Percentiles rank a stretch among this genome's conserved stretches.
Conservation (phyloP, 2,888 invertebrate species). For the Papilio demoleus region DNA sequence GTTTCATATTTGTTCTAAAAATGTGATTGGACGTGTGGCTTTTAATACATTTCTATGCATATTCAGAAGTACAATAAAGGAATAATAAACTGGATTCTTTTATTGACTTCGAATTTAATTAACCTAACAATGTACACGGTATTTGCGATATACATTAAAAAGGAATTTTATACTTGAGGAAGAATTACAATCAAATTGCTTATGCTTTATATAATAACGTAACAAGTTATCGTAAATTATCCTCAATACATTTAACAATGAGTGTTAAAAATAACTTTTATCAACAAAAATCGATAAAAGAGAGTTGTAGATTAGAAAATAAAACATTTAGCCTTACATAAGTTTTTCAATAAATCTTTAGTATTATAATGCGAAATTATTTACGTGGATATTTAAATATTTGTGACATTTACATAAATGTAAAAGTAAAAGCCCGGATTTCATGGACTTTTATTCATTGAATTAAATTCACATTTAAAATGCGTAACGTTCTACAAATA, state of each 20-base stretch:
- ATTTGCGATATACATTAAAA: background rate
- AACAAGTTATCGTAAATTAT: background rate
- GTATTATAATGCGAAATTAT: too few relatives aligned
- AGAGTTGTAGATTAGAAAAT: background rate
- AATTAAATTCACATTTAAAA: background rate
- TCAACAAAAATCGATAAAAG: slow-evolving; percentile 4
- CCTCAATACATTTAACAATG: background rate
- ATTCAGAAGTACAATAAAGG: background rate
- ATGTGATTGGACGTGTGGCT: background rate
- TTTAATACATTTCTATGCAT: background rate
- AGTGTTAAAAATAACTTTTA: slow-evolving; percentile 8
- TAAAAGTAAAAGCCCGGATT: too few relatives aligned
- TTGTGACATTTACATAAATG: too few relatives aligned
- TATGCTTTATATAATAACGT: too few relatives aligned
- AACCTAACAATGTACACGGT: too few relatives aligned
- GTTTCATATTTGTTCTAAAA: background rate
- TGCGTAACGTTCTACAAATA: background rate
- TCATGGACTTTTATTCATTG: too few relatives aligned
- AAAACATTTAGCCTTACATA: background rate
- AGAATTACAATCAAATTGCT: too few relatives aligned
- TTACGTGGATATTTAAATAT: too few relatives aligned
- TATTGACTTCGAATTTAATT: background rate
- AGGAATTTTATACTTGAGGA: background rate
- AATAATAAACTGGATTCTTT: background rate
- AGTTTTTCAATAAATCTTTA: too few relatives aligned